Percentiles rank a stretch among this genome's conserved stretches.
These are phyloP conservation scores for Campylomormyrus numenius DNA, from an alignment of 2,113 vertebrate genomes.

Conservation along the genomic window DNA sequence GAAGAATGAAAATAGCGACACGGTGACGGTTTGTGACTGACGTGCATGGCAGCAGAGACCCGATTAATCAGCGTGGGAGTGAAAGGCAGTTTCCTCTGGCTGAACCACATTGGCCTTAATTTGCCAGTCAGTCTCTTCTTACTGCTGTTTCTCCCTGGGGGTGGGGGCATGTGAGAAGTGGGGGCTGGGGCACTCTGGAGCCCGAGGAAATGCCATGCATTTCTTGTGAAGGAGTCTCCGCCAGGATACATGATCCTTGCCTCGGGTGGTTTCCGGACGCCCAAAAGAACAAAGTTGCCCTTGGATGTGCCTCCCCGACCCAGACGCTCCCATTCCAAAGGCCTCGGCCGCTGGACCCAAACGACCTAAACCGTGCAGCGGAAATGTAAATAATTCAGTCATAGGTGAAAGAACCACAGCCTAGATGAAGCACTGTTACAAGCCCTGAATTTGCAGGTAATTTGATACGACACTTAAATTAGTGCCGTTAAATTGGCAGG, in stretches of 20 bases:
- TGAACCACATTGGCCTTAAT: not conserved
- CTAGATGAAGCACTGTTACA: not conserved
- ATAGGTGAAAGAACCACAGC: not conserved
- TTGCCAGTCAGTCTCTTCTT: constrained; percentile 1
- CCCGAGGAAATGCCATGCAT: not conserved
- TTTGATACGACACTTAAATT: constrained; percentile 1
- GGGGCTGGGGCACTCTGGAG: not conserved
- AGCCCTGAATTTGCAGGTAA: not conserved
- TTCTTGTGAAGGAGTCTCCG: not conserved
- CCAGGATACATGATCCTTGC: not conserved
- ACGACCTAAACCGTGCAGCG: not conserved
- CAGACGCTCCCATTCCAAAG: not conserved
- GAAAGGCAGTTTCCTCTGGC: not conserved
- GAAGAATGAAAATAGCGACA: not conserved
- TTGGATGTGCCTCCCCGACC: not conserved
- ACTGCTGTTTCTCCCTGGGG: not conserved
- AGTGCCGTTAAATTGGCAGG: not conserved
- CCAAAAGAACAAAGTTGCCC: not conserved
- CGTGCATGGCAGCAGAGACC: not conserved
- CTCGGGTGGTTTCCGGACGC: not conserved
- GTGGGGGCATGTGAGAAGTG: not conserved
- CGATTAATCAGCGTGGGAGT: not conserved
- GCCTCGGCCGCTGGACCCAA: not conserved
- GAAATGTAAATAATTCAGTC: constrained; percentile 3
- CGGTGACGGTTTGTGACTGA: not conserved